Conservation (phyloP, 2,113 vertebrate genomes). For the Xiphophorus maculatus region DNA sequence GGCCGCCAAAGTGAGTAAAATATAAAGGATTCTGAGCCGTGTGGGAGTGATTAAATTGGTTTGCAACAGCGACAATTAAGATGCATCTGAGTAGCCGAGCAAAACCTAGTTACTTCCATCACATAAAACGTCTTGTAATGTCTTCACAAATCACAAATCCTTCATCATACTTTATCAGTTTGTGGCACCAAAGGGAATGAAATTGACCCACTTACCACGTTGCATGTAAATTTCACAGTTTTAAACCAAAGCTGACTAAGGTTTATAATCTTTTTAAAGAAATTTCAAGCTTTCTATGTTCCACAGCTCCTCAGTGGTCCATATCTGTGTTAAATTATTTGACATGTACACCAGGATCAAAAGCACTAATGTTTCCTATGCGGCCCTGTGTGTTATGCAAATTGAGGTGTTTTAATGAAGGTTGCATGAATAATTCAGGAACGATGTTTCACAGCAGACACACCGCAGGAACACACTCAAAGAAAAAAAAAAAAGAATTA, state of each 20-base stretch:
- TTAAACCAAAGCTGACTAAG: slow-evolving; percentile 13
- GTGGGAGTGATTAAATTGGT: neutral
- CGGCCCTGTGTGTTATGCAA: slow-evolving; percentile 69
- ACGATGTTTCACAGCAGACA: slow-evolving; percentile 46
- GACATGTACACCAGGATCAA: slow-evolving; percentile 71
- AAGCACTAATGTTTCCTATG: slow-evolving; percentile 62
- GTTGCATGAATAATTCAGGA: slow-evolving; percentile 75
- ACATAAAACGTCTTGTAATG: slow-evolving; percentile 37
- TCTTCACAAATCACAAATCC: slow-evolving; percentile 28
- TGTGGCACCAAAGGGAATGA: slow-evolving; percentile 53
- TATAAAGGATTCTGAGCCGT: slow-evolving; percentile 24
- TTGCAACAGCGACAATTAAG: slow-evolving; percentile 9
- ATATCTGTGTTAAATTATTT: slow-evolving; percentile 62
- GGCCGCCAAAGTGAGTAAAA: slow-evolving; percentile 11
- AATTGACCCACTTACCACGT: slow-evolving; percentile 61
- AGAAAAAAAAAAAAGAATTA: slow-evolving; percentile 50
- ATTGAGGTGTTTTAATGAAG: slow-evolving; percentile 77
- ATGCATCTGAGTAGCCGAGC: slow-evolving; percentile 20
- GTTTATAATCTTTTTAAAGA: slow-evolving; percentile 31
- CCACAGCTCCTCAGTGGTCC: slow-evolving; percentile 28
- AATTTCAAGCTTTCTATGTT: slow-evolving; percentile 23
- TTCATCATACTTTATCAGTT: slow-evolving; percentile 51
- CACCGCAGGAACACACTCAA: slow-evolving; percentile 60
- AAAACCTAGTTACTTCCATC: slow-evolving; percentile 21
- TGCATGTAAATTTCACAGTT: slow-evolving; percentile 32